Conservation (phyloP, 2,113 vertebrate species). For the Leiothrix lutea region DNA sequence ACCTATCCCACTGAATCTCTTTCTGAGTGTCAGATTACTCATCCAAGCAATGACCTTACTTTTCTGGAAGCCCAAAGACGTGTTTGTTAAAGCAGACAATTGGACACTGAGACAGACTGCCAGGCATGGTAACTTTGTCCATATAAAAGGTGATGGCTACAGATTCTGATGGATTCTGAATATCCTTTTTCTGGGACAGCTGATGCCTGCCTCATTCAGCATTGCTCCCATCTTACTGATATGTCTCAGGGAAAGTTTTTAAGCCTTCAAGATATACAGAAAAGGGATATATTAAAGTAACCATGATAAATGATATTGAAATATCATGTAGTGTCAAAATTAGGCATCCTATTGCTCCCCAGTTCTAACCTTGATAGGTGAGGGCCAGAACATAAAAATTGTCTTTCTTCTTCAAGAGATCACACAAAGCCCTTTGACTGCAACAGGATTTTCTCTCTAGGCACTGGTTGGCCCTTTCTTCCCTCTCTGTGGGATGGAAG, state of each 20-base stretch:
- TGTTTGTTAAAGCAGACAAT: conserved; percentile 39
- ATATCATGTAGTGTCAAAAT: not conserved
- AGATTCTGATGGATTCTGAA: not conserved
- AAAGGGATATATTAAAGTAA: not conserved
- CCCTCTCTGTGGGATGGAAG: not conserved
- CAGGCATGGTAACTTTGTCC: not conserved
- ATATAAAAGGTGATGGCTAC: not conserved
- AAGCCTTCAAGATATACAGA: not conserved
- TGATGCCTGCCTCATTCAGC: not conserved
- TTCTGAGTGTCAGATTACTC: conserved; percentile 43
- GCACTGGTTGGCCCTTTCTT: not conserved
- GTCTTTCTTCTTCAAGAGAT: not conserved
- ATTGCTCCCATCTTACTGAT: not conserved
- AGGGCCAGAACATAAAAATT: not conserved
- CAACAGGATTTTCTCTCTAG: not conserved
- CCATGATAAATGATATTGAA: not conserved
- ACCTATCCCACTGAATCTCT: conserved; percentile 29
- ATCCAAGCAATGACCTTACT: conserved; percentile 42
- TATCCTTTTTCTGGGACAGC: not conserved
- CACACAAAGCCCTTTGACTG: not conserved
- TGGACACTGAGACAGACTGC: conserved; percentile 12
- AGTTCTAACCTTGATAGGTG: not conserved
- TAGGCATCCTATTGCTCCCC: not conserved
- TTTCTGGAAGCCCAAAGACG: conserved; percentile 32
- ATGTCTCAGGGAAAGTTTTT: not conserved